Base-by-base conservation (phyloP, 2,888 invertebrate species). In the Tanytarsus gracilentus region DNA sequence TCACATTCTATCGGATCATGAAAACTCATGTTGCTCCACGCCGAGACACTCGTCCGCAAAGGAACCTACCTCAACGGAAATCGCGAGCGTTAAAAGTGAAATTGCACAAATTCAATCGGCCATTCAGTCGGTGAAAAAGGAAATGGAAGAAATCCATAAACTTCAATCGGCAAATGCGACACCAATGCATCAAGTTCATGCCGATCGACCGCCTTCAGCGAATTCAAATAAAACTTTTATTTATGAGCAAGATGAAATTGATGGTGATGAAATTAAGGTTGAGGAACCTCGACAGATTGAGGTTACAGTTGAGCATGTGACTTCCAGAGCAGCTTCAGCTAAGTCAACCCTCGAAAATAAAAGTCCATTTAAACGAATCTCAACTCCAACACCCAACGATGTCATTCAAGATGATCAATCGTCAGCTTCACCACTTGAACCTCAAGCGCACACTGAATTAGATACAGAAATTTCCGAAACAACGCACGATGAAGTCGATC, bases 131-230 rank as follows among this genome's bases (percentile, higher is more conserved):
- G 60, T 60, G 1, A 49, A 50, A 23, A 49, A 33, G 8, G 60
- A 60, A 23, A 60, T 60, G 60, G 25, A 40, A 11, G 25, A 60
- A 18, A 60, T 60, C 26, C 60, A 60, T 14, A 49, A 50, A n/a
- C 36, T 33, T 14, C 18, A 29, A 25, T 16, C 56, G 11, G 11
- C 14, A 3, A 16, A 26, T 8, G 25, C 25, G 9, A 29, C 58
- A 6, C 58, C 58, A 7, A n/a, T 11, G 3, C 51, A 51, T 27
- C 8, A 18, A 18, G 11, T 26, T 6, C 11, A 18, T 18, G 5
- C 53, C n/a, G 33, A 33, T 4, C 9, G 60, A 30, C 60, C 60
- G 8, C 25, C 23, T 26, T 60, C 60, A 5, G 49, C 23, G 1
- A 50, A 14, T 36, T 60, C 60, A 23, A 60, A 50, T 36, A 49